Evolutionary conservation across 1,140 invertebrate genomes (phyloP).

Genomic region (Drosophila jambulina): DNA sequence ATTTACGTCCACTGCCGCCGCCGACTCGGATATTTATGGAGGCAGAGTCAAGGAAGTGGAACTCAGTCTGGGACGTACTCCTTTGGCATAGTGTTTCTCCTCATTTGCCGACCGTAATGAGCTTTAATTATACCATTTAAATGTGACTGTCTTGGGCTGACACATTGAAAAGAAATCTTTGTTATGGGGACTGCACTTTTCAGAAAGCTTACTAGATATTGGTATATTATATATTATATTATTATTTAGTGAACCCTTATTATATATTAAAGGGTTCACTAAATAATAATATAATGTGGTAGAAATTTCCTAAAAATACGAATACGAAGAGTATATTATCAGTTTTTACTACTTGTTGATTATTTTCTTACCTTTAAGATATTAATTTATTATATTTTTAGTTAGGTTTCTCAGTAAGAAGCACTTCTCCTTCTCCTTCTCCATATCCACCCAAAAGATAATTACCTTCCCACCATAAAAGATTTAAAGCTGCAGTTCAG

Average conservation of each 20-base stretch:
- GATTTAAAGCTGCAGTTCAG: conserved; percentile 15
- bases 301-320: too few relatives aligned
- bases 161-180: conserved; percentile 6
- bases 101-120: conserved; percentile 30
- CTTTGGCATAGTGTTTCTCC: conserved; percentile 19
- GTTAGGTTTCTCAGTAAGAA: neutral
- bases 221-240: too few relatives aligned
- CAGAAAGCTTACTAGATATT: neutral
- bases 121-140: conserved; percentile 37
- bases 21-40: conserved; percentile 42
- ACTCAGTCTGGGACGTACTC: conserved; percentile 20
- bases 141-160: neutral
- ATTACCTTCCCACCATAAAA: neutral
- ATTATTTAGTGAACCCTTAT: too few relatives aligned
- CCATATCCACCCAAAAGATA: neutral
- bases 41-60: conserved; percentile 37
- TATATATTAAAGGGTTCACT: too few relatives aligned
- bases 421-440: neutral
- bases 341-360: neutral
- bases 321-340: neutral
- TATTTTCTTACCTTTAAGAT: neutral
- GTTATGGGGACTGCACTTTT: neutral
- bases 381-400: neutral
- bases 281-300: too few relatives aligned
- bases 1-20: conserved; percentile 50